phyloP scores from a whole-genome alignment of 1,140 invertebrate species.

The Euborellia annulipes region DNA sequence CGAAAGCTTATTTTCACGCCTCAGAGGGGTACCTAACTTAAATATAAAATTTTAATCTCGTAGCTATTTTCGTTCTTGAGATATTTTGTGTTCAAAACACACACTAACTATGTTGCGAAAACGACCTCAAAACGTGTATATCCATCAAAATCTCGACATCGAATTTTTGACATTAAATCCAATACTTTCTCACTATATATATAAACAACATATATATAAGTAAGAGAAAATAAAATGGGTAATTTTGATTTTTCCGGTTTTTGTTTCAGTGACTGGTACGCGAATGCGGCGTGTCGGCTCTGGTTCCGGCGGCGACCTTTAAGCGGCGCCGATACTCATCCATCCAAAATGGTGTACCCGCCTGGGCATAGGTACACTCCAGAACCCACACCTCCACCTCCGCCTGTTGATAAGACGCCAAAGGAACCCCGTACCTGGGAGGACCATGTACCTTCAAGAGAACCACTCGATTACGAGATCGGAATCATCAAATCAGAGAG shows the following conservation, averaged over 20 bases:
- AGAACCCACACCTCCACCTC: constrained; percentile 43
- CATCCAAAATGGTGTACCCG: constrained; percentile 88
- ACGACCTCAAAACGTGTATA: too few relatives aligned
- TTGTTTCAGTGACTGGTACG: constrained; percentile 61
- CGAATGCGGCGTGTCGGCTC: constrained; percentile 69
- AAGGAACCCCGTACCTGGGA: constrained; percentile 39
- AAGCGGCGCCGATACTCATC: constrained; percentile 68
- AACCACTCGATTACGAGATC: constrained; percentile 68
- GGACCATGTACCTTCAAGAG: constrained; percentile 51
- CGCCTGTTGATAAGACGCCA: constrained; percentile 25
- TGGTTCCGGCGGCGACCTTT: constrained; percentile 70
- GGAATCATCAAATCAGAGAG: constrained; percentile 66
- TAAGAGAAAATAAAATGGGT: neutral
- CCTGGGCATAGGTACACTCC: constrained; percentile 66
- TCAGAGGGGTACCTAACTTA: too few relatives aligned
- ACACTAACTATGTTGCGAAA: too few relatives aligned
- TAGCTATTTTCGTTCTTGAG: too few relatives aligned
- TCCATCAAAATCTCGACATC: too few relatives aligned
- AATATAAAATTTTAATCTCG: too few relatives aligned
- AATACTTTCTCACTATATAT: too few relatives aligned
- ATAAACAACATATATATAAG: too few relatives aligned
- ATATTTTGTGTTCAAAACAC: too few relatives aligned
- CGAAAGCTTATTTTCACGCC: too few relatives aligned
- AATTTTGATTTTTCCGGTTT: neutral
- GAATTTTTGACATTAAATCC: too few relatives aligned